A percentile compares a stretch with the other conserved stretches of the same genome.
phyloP scores from a whole-genome alignment of 2,888 invertebrate genomes.

The Abscondita cerata region DNA sequence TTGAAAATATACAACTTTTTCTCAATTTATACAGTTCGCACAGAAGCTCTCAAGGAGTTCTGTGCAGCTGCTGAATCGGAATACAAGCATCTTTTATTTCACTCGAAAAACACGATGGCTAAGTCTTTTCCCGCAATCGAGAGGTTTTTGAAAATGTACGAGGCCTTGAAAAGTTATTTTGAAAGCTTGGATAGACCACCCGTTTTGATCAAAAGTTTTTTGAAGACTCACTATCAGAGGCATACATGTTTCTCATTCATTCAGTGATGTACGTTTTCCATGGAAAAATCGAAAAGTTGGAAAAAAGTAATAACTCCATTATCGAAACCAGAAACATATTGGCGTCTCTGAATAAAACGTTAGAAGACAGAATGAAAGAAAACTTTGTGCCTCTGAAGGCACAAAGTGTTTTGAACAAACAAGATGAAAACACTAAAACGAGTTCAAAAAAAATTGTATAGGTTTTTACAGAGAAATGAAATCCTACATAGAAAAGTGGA shows the following conservation, averaged over 20 bases:
- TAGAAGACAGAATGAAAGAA: slow-evolving; percentile 11
- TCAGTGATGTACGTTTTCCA: too few relatives aligned
- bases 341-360: slow-evolving; percentile 12
- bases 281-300: too few relatives aligned
- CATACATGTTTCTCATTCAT: too few relatives aligned
- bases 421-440: slow-evolving; percentile 15
- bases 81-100: slow-evolving; percentile 18
- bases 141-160: slow-evolving; percentile 10
- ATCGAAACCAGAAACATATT: slow-evolving; percentile 9
- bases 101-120: slow-evolving; percentile 21
- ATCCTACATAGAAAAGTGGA: neutral
- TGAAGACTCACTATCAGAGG: slow-evolving; percentile 5
- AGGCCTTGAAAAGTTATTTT: slow-evolving; percentile 3
- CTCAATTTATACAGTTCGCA: slow-evolving; percentile 21
- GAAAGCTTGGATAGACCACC: slow-evolving; percentile 6
- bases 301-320: slow-evolving; percentile 3
- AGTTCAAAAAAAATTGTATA: slow-evolving; percentile 13
- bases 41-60: slow-evolving; percentile 17
- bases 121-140: slow-evolving; percentile 24
- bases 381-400: slow-evolving; percentile 10
- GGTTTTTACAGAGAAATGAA: slow-evolving; percentile 14
- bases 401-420: slow-evolving; percentile 10
- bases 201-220: too few relatives aligned
- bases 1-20: slow-evolving; percentile 30
- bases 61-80: slow-evolving; percentile 22